Base-by-base conservation (phyloP, 2,113 vertebrate species). In the Meriones unguiculatus region DNA sequence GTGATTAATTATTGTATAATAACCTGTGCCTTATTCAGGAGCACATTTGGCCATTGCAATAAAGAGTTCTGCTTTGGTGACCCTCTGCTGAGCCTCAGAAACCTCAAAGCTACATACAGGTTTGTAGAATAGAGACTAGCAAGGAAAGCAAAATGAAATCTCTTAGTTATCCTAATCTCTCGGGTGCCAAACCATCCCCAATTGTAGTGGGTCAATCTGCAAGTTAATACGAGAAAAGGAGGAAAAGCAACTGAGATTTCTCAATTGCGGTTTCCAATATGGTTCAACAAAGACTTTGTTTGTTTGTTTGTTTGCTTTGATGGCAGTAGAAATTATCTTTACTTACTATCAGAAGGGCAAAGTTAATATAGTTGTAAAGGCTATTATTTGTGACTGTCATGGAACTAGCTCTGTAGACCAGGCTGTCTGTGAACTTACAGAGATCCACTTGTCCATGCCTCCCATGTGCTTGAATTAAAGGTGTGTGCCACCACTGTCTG, bases 201-300 rank as follows among this genome's bases (percentile, higher is more conserved):
- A 78, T 2, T 46, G 46, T 46, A 46, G 84, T 15, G 91, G 50
- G 52, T 64, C 59, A 93, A 78, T 50, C 54, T 69, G 38, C 24
- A 46, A 64, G 38, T 89, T 73, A 62, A 93, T 92, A 93, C 46
- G 41, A 59, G 54, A 95, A 77, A 84, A 89, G 24, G 73, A 76
- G 5, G 7, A 38, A 24, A 80, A 82, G 17, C 17, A 69, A 54
- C n/a, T 24, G 18, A 64, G 6, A 70, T 87, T 84, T 93, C 30
- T n/a, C 12, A 9, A 52, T 84, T 87, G 52, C 41, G 41, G 12
- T 52, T 70, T 94, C 94, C 54, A 65, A 73, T 65, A 64, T 24
- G 18, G 41, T 28, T 84, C 64, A 64, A 35, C 52, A 64, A 64
- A 84, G 59, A 13, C 28, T 35, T 82, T 62, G 57, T 15, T 94